Evolutionary conservation across 2,113 vertebrate genomes (phyloP), one percentile per base, ranked within the genome.

Genomic region (Colossoma macropomum): DNA sequence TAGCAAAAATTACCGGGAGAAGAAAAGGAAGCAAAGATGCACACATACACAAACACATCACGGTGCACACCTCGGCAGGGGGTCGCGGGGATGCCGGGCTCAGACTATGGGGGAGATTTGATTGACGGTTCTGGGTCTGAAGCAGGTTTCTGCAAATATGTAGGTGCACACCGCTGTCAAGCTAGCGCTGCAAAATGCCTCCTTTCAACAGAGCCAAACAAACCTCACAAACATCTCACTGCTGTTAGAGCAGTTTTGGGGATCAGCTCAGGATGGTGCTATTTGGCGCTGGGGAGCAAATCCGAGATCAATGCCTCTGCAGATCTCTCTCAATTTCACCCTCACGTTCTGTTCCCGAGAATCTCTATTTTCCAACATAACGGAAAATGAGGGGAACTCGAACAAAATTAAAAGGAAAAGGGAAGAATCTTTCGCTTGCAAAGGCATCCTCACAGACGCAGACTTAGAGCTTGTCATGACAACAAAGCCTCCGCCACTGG

Each of bases 71-170:
- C n/a, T 75, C 72, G 41, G 75, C 62, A 69, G 73, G 63, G 74
- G n/a, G 75, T 56, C 23, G 7, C 41, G 68, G 78, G 70, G 54
- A 84, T 66, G 59, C 23, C 38, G 59, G 50, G 41, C 32, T 76
- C 70, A 76, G 77, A 80, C 52, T 68, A 84, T 41, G 72, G 63
- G 60, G 3, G 23, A 21, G 32, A 68, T 77, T 62, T 86, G 54
- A 85, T 70, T 78, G 84, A 80, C 74, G 77, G 62, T 78, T 80
- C 84, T 76, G 52, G 70, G 71, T 83, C 75, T 81, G 77, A 81
- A 32, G 70, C 48, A 17, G 76, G 23, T 69, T 80, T 84, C 75
- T 62, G 25, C 59, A 74, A 66, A 79, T 78, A 59, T 23, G 71
- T 59, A 77, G 65, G 74, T 76, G 63, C 86, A 81, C 75, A 60